Base-by-base conservation (phyloP, 2,113 vertebrate genomes). In the Sminthopsis crassicaudata region DNA sequence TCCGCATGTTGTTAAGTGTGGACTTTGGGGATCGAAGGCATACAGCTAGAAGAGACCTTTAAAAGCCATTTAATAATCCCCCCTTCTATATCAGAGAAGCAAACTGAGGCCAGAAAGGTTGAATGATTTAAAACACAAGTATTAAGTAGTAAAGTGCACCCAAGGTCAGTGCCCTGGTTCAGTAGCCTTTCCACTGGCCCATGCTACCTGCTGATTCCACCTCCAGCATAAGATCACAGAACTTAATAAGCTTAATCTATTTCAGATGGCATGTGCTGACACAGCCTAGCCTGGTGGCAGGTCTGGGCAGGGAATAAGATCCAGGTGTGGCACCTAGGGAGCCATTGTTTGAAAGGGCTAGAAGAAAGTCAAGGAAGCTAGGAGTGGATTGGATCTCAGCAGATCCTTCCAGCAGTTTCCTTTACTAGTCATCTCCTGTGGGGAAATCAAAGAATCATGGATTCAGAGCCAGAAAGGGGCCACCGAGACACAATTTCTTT, bases 181-280 rank as follows among this genome's bases (percentile, higher is more conserved):
- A 76, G 36, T n/a, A 19, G 60, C 22, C 67, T 84, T 42, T 76
- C 36, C 36, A 8, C 6, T n/a, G 60, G 14, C 36, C 5, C 67
- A 19, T n/a, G 36, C 67, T n/a, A 76, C 11, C 67, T 6, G 36
- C 67, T 84, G 19, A 42, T 84, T 84, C 67, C 36, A n/a, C 36
- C 36, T 76, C 57, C n/a, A 84, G n/a, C 67, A 84, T 8, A 42
- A 7, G 16, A 42, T 84, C 67, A 84, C 36, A 84, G n/a, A 84
- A 42, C 19, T 51, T 51, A 51, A 84, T 84, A 84, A 42, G 16
- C n/a, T 84, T 84, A 42, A 42, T 84, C 67, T 84, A 42, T 42
- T 42, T 84, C 67, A 84, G n/a, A n/a, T 84, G 67, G n/a, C 67
- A 84, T 84, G 67, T 84, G n/a, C 67, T 84, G 67, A 84, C n/a